These are phyloP conservation scores for Periophthalmus modestus DNA, from an alignment of 2,113 vertebrate species.

Conservation along the genomic window DNA sequence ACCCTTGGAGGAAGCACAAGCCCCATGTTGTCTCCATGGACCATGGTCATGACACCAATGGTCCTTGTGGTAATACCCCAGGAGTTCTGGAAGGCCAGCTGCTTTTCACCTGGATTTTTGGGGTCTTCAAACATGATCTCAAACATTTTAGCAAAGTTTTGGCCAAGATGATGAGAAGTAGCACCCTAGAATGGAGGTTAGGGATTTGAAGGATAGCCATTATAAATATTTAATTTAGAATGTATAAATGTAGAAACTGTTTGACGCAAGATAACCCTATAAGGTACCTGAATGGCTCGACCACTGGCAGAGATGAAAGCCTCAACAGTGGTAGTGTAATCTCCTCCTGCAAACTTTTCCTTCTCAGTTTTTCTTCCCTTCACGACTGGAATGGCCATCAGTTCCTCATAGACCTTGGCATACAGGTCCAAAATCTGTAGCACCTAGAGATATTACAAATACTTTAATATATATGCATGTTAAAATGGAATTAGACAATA, in stretches of 20 bases:
- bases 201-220: neutral
- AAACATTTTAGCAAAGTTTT: slow-evolving; percentile 99
- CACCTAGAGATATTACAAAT: slow-evolving; percentile 75
- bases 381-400: slow-evolving; percentile 96
- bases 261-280: neutral
- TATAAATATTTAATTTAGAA: neutral
- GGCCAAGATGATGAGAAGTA: slow-evolving; percentile 95
- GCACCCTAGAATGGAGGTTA: slow-evolving; percentile 80
- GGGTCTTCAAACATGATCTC: slow-evolving; percentile 97
- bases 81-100: slow-evolving; percentile 94
- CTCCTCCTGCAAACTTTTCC: slow-evolving; percentile 96
- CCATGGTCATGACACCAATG: slow-evolving; percentile 96
- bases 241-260: neutral
- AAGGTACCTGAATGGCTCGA: slow-evolving; percentile 92
- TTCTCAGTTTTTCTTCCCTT: slow-evolving; percentile 96
- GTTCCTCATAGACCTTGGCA: slow-evolving; percentile 90
- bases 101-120: slow-evolving; percentile 91
- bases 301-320: slow-evolving; percentile 95
- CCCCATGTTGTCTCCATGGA: slow-evolving; percentile 97
- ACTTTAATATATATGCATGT: neutral
- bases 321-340: slow-evolving; percentile 96
- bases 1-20: slow-evolving; percentile 91
- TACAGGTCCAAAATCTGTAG: slow-evolving; percentile 95
- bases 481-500: neutral
- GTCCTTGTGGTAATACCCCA: slow-evolving; percentile 97